Evolutionary conservation across 2,797 vertebrate species (phyloP).

Genomic region (Mus minutoides): DNA sequence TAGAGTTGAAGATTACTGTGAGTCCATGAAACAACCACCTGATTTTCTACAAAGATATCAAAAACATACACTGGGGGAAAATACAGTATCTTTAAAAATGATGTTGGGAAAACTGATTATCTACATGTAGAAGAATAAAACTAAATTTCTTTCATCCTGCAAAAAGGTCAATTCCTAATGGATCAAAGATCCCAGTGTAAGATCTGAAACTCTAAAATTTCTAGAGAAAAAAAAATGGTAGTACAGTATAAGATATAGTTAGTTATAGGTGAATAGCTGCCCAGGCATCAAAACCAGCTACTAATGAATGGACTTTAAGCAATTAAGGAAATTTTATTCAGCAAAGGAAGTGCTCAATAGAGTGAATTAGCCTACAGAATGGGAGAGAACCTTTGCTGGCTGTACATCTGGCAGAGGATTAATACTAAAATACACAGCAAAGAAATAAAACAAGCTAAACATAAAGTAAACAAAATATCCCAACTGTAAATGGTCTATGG

Average conservation of each 20-base stretch:
- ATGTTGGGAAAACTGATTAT: background rate
- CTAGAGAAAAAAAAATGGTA: background rate
- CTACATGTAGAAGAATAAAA: background rate
- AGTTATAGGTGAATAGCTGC: background rate
- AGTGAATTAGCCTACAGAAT: background rate
- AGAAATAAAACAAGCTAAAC: background rate
- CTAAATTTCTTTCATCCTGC: background rate
- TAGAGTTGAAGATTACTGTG: background rate
- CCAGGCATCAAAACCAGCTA: background rate
- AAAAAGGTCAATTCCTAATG: background rate
- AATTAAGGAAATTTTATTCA: background rate
- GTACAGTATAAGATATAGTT: too few relatives aligned
- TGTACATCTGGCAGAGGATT: background rate
- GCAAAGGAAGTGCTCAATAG: background rate
- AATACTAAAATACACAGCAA: background rate
- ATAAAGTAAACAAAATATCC: background rate
- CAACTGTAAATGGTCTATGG: background rate
- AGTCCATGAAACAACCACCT: background rate
- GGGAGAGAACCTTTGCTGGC: background rate
- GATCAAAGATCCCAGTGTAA: background rate
- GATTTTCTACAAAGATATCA: background rate
- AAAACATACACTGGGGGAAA: background rate
- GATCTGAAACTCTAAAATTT: background rate
- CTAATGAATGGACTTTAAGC: background rate
- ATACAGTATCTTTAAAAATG: background rate